Evolutionary conservation across 2,888 invertebrate genomes (phyloP).

Genomic region (Calameuta filiformis): DNA sequence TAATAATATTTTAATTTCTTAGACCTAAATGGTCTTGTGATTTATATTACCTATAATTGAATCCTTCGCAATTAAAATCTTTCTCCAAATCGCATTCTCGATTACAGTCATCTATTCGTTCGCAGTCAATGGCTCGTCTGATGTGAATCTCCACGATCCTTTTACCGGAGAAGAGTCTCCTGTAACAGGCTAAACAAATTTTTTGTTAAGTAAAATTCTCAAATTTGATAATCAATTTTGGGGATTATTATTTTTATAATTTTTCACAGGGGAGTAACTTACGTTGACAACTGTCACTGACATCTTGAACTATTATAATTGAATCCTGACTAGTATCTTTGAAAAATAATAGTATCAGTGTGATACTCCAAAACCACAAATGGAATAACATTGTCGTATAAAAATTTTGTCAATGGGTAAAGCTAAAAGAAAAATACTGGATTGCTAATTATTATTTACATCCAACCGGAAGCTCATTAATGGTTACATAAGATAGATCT

Average conservation of each 20-base stretch:
- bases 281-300: conserved; percentile 37
- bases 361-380: not conserved
- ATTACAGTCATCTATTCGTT: conserved; percentile 80
- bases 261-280: conserved; percentile 27
- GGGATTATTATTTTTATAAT: not conserved
- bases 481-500: not conserved
- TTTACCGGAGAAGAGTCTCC: conserved; percentile 80
- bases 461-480: not conserved
- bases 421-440: not conserved
- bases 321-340: conserved; percentile 26
- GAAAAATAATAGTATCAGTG: conserved; percentile 3
- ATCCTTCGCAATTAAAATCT: conserved; percentile 83
- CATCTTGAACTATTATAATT: conserved; percentile 40
- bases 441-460: not conserved
- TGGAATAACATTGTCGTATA: not conserved
- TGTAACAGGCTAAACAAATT: conserved; percentile 78
- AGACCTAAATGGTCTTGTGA: not conserved
- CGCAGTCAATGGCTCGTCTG: conserved; percentile 76
- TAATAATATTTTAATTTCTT: not conserved
- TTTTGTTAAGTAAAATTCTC: not conserved
- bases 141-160: conserved; percentile 77
- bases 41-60: conserved; percentile 77
- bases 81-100: conserved; percentile 80
- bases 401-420: not conserved
- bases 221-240: not conserved